Percentiles rank a stretch among this genome's conserved stretches.
These are phyloP conservation scores for Phyto melanocephala DNA, from an alignment of 2,888 invertebrate genomes.

Conservation along the genomic window DNA sequence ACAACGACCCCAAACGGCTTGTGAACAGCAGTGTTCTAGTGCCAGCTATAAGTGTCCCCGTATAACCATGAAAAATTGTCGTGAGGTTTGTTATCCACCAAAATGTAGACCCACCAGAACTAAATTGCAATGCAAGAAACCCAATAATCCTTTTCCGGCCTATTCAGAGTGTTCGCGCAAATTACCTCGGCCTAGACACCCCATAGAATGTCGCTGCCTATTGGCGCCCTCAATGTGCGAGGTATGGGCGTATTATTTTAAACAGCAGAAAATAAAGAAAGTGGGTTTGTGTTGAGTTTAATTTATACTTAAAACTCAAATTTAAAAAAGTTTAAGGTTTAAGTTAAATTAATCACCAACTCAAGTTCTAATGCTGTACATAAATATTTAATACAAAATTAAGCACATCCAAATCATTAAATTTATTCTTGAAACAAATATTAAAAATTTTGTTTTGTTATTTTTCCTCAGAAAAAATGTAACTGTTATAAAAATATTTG, in stretches of 20 bases:
- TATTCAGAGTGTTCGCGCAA: constrained; percentile 67
- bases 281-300: not conserved
- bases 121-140: constrained; percentile 48
- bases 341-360: not conserved
- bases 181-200: constrained; percentile 17
- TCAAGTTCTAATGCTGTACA: not conserved
- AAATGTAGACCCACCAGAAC: constrained; percentile 48
- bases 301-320: too few relatives aligned
- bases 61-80: constrained; percentile 31
- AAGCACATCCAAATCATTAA: not conserved
- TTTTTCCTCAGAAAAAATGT: not conserved
- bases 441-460: not conserved
- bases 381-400: not conserved
- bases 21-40: not conserved
- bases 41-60: constrained; percentile 13
- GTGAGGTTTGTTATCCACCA: constrained; percentile 50
- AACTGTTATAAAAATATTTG: not conserved
- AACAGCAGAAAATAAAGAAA: not conserved
- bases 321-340: not conserved
- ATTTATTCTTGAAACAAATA: not conserved
- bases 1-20: constrained; percentile 40
- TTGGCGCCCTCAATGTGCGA: constrained; percentile 65
- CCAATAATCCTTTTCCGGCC: constrained; percentile 64
- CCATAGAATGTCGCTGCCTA: constrained; percentile 67
- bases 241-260: constrained; percentile 56